Evolutionary conservation across 1,140 invertebrate species (phyloP).

Genomic region (Colletes gigas): DNA sequence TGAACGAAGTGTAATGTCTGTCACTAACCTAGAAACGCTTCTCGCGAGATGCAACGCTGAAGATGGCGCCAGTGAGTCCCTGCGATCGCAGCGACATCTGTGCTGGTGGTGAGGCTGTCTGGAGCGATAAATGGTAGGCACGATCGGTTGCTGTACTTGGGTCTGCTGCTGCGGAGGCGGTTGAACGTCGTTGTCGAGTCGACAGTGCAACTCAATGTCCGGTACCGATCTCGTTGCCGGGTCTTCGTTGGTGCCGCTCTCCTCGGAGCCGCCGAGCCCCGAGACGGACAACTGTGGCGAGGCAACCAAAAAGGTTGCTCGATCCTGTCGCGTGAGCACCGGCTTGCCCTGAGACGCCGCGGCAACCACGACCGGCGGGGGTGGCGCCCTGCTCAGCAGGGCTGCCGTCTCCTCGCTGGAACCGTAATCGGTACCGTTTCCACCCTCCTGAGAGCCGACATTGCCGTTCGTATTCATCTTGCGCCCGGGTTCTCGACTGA

Average conservation of each 20-base stretch:
- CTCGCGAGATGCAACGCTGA: conserved; percentile 87
- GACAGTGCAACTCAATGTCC: conserved; percentile 93
- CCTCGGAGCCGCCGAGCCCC: conserved; percentile 88
- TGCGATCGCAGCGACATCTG: conserved; percentile 86
- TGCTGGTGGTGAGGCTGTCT: conserved; percentile 71
- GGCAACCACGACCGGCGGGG: conserved; percentile 81
- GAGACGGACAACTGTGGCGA: conserved; percentile 88
- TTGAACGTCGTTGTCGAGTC: conserved; percentile 78
- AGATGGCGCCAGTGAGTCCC: conserved; percentile 88
- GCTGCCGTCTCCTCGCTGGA: conserved; percentile 90
- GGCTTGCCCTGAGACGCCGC: conserved; percentile 84
- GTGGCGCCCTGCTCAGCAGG: conserved; percentile 84
- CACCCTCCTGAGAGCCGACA: conserved; percentile 74
- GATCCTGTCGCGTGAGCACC: conserved; percentile 91
- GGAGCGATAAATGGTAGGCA: conserved; percentile 68
- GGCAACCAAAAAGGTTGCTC: conserved; percentile 87
- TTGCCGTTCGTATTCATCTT: conserved; percentile 78
- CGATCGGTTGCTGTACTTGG: conserved; percentile 60
- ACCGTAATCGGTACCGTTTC: conserved; percentile 78
- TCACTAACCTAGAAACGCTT: conserved; percentile 85
- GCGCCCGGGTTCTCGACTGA: conserved; percentile 34
- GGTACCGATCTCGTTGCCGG: conserved; percentile 91
- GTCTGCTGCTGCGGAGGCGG: conserved; percentile 72
- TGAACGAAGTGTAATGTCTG: neutral
- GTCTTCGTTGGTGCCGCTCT: conserved; percentile 85